phyloP scores from a whole-genome alignment of 2,797 vertebrate species.

The Saxicola maurus region DNA sequence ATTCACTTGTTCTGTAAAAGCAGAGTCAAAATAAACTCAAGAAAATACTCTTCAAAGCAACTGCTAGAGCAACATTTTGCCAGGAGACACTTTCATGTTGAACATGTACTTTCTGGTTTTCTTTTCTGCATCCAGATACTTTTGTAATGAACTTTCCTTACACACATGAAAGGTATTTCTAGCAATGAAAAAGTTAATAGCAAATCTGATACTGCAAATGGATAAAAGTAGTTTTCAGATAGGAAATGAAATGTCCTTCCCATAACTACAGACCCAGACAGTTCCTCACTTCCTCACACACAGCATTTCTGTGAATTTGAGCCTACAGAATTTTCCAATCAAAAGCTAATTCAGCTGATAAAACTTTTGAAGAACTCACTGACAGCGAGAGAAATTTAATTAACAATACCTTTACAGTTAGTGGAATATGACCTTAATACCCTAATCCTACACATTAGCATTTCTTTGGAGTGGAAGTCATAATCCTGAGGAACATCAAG shows the following conservation, averaged over 20 bases:
- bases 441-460: not conserved
- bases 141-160: not conserved
- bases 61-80: not conserved
- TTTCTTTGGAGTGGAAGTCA: not conserved
- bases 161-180: not conserved
- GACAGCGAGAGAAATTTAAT: not conserved
- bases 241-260: not conserved
- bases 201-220: not conserved
- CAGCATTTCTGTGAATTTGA: not conserved
- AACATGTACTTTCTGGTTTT: not conserved
- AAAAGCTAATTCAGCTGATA: not conserved
- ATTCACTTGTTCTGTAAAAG: not conserved
- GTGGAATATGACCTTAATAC: not conserved
- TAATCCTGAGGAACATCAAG: not conserved
- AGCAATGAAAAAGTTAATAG: not conserved
- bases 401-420: not conserved
- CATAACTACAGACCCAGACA: not conserved
- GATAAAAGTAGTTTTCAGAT: not conserved
- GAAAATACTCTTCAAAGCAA: not conserved
- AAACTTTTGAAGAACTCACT: not conserved
- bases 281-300: not conserved
- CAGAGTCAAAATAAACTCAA: not conserved
- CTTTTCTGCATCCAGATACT: not conserved
- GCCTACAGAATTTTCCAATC: not conserved
- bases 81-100: not conserved